A percentile compares a stretch with the other conserved stretches of the same genome.
Conservation (phyloP, 2,113 vertebrate species). For the Origma solitaria region DNA sequence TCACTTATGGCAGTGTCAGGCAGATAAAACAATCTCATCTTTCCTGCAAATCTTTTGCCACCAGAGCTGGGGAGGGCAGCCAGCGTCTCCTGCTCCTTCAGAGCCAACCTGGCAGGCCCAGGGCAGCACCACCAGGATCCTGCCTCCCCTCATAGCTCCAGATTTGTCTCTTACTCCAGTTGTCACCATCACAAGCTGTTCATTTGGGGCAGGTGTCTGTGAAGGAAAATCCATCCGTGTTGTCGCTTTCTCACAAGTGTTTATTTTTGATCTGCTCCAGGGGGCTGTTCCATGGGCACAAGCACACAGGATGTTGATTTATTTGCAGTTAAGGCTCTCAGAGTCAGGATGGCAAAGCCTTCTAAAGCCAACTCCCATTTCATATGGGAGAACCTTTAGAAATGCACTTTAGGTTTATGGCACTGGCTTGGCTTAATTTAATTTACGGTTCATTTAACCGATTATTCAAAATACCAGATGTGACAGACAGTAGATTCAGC, state of each 20-base stretch:
- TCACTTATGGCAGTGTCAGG: not conserved
- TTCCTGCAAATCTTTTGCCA: not conserved
- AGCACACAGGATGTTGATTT: not conserved
- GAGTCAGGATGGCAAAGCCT: not conserved
- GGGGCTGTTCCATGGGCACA: not conserved
- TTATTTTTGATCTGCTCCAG: not conserved
- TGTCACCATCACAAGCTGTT: not conserved
- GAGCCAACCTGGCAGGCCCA: not conserved
- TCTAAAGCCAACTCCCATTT: not conserved
- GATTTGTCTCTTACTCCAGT: not conserved
- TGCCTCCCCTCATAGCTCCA: rapidly evolving
- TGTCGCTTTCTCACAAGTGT: not conserved
- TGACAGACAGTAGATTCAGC: conserved; percentile 9
- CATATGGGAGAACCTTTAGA: conserved; percentile 20
- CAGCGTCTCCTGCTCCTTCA: not conserved
- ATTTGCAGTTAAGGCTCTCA: conserved; percentile 7
- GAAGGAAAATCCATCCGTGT: not conserved
- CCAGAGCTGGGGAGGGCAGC: not conserved
- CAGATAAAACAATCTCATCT: not conserved
- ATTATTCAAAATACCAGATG: conserved; percentile 56
- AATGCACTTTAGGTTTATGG: conserved; percentile 49
- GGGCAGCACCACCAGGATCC: not conserved
- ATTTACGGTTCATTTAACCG: conserved; percentile 45
- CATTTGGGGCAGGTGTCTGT: not conserved
- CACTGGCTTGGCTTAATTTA: conserved; percentile 51